phyloP scores from a whole-genome alignment of 2,113 vertebrate genomes.

The Amblyopsis rosae region DNA sequence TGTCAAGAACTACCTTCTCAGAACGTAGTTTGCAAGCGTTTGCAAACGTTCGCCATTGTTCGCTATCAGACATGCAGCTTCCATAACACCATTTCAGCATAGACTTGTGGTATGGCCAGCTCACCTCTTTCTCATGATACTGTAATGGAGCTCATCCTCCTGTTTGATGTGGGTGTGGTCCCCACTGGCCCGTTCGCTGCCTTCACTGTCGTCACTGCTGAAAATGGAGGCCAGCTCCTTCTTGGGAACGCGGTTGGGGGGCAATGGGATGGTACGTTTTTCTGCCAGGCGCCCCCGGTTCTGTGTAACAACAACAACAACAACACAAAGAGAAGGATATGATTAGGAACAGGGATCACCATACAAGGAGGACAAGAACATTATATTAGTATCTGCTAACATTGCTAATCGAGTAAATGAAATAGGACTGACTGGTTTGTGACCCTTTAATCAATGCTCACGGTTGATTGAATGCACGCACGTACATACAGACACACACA shows the following conservation, averaged over 20 bases:
- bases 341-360: constrained; percentile 26
- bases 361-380: not conserved
- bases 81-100: not conserved
- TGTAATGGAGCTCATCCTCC: constrained; percentile 87
- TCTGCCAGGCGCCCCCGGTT: constrained; percentile 97
- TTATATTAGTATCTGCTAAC: not conserved
- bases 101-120: not conserved
- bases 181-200: constrained; percentile 84
- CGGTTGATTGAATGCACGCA: no score
- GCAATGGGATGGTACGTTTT: constrained; percentile 90
- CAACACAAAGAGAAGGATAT: constrained; percentile 25
- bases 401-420: no score
- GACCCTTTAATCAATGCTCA: no score
- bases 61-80: not conserved
- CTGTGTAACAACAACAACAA: constrained; percentile 64
- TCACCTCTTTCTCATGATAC: constrained; percentile 98
- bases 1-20: no score
- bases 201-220: constrained; percentile 88
- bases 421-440: no score
- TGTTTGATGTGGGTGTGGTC: constrained; percentile 88
- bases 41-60: no score
- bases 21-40: no score
- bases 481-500: no score
- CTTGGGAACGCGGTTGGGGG: constrained; percentile 86
- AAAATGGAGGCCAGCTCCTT: constrained; percentile 88